These are phyloP conservation scores for Hydrolagus affinis DNA, from an alignment of 2,113 vertebrate genomes.

Conservation along the genomic window DNA sequence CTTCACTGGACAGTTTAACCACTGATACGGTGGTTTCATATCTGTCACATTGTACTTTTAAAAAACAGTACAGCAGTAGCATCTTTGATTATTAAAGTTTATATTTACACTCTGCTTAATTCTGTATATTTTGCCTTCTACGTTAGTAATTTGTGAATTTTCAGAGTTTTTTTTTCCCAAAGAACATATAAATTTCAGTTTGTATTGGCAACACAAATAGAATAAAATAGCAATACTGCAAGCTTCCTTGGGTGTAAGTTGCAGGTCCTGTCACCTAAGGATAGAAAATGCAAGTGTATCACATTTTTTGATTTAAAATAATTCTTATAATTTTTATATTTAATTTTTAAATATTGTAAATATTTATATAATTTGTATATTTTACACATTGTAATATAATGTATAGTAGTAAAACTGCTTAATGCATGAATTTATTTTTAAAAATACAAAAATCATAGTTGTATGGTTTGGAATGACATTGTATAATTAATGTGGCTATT, in stretches of 20 bases:
- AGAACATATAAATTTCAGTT: neutral
- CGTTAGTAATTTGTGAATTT: neutral
- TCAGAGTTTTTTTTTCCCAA: neutral
- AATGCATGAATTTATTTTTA: conserved; percentile 71
- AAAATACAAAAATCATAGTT: conserved; percentile 26
- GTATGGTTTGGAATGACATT: conserved; percentile 3
- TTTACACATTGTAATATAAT: conserved; percentile 56
- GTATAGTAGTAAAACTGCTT: conserved; percentile 52
- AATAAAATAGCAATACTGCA: conserved; percentile 24
- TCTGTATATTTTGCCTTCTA: neutral
- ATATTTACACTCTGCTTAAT: conserved; percentile 28
- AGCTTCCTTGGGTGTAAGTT: conserved; percentile 5
- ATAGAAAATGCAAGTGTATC: conserved; percentile 7
- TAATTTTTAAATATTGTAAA: conserved; percentile 34
- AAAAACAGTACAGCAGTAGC: neutral
- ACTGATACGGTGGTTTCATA: conserved; percentile 14
- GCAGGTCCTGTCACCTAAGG: neutral
- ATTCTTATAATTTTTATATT: conserved; percentile 30
- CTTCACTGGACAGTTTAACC: conserved; percentile 22
- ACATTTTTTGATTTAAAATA: conserved; percentile 27
- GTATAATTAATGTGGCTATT: neutral
- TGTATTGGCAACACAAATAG: neutral
- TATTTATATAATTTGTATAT: conserved; percentile 43
- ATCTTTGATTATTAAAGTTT: conserved; percentile 7
- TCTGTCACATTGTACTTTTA: neutral